Conservation (phyloP, 2,797 vertebrate species). For the Crenuchus spilurus region DNA sequence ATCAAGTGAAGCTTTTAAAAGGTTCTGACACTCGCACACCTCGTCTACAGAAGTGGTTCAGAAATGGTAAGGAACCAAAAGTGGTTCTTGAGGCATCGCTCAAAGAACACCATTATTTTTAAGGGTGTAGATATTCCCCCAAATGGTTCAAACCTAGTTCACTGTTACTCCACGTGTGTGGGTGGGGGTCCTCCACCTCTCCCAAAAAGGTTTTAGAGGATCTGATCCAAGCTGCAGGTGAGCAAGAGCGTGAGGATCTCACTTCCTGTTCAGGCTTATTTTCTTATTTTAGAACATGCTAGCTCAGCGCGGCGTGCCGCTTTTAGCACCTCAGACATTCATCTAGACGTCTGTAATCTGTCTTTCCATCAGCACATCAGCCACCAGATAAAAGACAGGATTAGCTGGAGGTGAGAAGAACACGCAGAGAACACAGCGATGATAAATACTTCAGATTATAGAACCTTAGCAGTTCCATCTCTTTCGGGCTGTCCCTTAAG, state of each 20-base stretch:
- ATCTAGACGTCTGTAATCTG: slow-evolving; percentile 49
- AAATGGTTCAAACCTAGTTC: too few species aligned
- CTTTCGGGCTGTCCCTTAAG: too few species aligned
- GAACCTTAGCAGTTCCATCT: too few species aligned
- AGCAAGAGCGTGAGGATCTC: slow-evolving; percentile 6
- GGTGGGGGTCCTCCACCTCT: too few species aligned
- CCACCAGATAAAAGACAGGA: slow-evolving; percentile 47
- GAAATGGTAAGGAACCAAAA: too few species aligned
- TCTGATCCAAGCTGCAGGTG: slow-evolving; percentile 38
- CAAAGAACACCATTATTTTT: too few species aligned
- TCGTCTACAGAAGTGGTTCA: too few species aligned
- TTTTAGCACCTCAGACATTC: slow-evolving; percentile 19
- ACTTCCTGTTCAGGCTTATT: slow-evolving; percentile 38
- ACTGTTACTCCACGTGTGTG: too few species aligned
- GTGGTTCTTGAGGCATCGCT: too few species aligned
- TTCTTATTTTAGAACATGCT: slow-evolving; percentile 42
- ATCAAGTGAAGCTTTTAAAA: too few species aligned
- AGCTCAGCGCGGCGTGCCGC: slow-evolving; percentile 33
- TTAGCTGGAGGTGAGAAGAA: slow-evolving; percentile 45
- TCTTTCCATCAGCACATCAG: slow-evolving; percentile 60
- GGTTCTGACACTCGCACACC: too few species aligned
- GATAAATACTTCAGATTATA: neutral
- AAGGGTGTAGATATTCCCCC: too few species aligned
- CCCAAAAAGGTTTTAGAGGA: slow-evolving; percentile 20
- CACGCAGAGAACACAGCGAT: slow-evolving; percentile 7